Base-by-base conservation (phyloP, 1,140 invertebrate genomes). In the Globodera ellingtonae region DNA sequence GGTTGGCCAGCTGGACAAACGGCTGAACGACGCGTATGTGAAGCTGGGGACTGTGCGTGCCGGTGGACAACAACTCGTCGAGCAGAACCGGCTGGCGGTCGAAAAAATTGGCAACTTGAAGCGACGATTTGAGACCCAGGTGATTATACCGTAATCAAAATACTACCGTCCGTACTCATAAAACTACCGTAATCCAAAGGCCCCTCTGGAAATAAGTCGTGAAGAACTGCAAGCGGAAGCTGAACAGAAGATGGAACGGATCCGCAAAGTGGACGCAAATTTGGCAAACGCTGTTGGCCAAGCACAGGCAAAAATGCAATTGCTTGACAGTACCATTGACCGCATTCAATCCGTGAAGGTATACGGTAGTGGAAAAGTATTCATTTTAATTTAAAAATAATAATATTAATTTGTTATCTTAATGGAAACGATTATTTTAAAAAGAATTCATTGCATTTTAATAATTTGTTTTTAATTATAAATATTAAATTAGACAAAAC, bases 171-270 rank as follows among this genome's bases (percentile, higher is more conserved):
- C 24, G 24, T 2, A 35, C 35, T 35, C 35, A 35, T 35, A 35
- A 35, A 35, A 35, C 35, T 35, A 35, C 35, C 35, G 35, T 35
- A 35, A 35, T 35, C 35, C 35, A 35, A 35, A 62, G 56, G 67
- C 62, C 10, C 85, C 85, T 21, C n/a, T 84, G 44, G 70, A 80
- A 50, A 77, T 77, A 48, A 79, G 81, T 52, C 44, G 66, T 66
- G 81, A 82, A 21, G 69, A 80, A 52, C 75, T 87, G 66, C 74
- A 85, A 62, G 75, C 24, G 13, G 78, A 86, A 46, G 86, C 84
- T 5, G 84, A 87, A 50, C 35, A n/a, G 67, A 78, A 72, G 50
- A 35, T 86, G 70, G 67, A 81, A 46, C 35, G 35, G 65, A 84
- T 82, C 67, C n/a, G 70, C 15, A 56, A 84, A 59, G n/a, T 69